Evolutionary conservation across 2,888 invertebrate species (phyloP).

Genomic region (Tetragnatha montana): DNA sequence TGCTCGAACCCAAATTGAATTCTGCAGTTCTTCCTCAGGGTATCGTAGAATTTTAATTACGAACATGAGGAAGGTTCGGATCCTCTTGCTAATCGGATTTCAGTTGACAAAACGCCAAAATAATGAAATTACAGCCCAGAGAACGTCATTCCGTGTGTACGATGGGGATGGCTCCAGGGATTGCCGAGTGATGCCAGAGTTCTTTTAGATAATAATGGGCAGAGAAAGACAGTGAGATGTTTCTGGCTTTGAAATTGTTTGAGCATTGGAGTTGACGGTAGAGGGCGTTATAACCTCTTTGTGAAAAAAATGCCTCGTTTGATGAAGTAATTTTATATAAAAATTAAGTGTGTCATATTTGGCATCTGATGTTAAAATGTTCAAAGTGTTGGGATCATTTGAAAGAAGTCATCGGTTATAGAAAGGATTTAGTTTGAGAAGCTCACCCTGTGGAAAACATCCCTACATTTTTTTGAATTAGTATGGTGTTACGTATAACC

Average conservation of each 20-base stretch:
- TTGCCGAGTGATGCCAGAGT: not conserved
- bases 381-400: too few relatives aligned
- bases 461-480: too few relatives aligned
- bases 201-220: not conserved
- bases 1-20: conserved; percentile 53
- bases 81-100: conserved; percentile 49
- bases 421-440: too few relatives aligned
- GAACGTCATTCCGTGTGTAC: conserved; percentile 28
- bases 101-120: conserved; percentile 63
- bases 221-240: not conserved
- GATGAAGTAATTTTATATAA: too few relatives aligned
- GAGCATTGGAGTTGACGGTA: not conserved
- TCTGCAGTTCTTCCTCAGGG: conserved; percentile 14
- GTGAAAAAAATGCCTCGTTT: too few relatives aligned
- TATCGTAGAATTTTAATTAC: conserved; percentile 62
- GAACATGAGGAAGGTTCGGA: conserved; percentile 6
- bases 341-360: too few relatives aligned
- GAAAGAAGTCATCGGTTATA: too few relatives aligned
- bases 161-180: conserved; percentile 7
- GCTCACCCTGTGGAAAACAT: too few relatives aligned
- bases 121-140: conserved; percentile 62
- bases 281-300: too few relatives aligned
- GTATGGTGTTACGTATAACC: too few relatives aligned
- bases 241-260: not conserved
- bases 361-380: too few relatives aligned